A percentile compares a stretch with the other conserved stretches of the same genome.
Conservation (phyloP, 2,888 invertebrate species). For the Chymomyza fuscimana region DNA sequence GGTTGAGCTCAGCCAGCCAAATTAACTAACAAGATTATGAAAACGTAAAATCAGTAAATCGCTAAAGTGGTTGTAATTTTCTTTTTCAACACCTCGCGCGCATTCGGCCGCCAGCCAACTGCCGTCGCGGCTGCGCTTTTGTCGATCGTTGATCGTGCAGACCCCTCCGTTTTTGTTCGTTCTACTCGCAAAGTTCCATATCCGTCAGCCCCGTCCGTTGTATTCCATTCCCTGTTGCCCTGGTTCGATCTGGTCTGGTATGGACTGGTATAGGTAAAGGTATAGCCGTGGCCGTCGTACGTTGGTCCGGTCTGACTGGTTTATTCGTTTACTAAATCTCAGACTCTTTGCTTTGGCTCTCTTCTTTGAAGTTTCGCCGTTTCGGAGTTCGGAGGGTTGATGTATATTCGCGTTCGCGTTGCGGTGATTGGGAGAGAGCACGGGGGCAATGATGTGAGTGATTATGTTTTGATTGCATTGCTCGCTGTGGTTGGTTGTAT, state of each 20-base stretch:
- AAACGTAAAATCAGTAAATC: conserved; percentile 78
- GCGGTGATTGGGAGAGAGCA: conserved; percentile 70
- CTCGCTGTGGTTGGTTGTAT: conserved; percentile 75
- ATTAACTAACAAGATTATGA: conserved; percentile 77
- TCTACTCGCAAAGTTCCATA: background rate
- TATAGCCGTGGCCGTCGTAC: conserved; percentile 19
- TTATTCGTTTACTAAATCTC: conserved; percentile 73
- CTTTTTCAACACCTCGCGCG: conserved; percentile 78
- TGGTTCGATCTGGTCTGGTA: conserved; percentile 22
- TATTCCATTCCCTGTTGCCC: background rate
- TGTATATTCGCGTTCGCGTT: conserved; percentile 57
- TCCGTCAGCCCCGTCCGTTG: background rate
- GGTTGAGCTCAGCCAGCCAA: conserved; percentile 46
- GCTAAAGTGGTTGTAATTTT: conserved; percentile 78
- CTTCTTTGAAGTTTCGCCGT: conserved; percentile 71
- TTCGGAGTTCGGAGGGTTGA: conserved; percentile 71
- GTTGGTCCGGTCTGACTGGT: conserved; percentile 60
- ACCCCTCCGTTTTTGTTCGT: conserved; percentile 30
- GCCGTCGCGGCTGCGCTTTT: conserved; percentile 64
- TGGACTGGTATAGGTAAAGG: background rate
- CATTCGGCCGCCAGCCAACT: conserved; percentile 67
- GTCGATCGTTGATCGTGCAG: conserved; percentile 44
- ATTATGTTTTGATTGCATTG: conserved; percentile 73
- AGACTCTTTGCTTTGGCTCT: conserved; percentile 70
- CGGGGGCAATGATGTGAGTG: conserved; percentile 76